These are phyloP conservation scores for Sylvia atricapilla DNA, from an alignment of 2,113 vertebrate genomes.

Conservation along the genomic window DNA sequence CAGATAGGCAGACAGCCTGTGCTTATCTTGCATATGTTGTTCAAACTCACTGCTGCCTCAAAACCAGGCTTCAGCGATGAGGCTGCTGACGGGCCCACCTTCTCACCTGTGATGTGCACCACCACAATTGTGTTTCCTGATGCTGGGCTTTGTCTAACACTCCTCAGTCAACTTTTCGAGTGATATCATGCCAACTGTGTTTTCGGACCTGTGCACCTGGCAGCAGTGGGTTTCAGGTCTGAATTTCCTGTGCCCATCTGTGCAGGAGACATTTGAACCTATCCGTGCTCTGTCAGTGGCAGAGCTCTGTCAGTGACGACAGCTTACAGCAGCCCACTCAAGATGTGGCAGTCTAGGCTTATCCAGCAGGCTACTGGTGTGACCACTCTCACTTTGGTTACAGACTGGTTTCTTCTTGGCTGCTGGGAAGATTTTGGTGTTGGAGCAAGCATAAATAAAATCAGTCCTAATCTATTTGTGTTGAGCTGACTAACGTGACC, in stretches of 20 bases:
- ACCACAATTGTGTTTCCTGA: accelerated
- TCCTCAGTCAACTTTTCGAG: background rate
- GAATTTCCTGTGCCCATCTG: background rate
- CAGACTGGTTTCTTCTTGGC: background rate
- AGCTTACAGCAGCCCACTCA: background rate
- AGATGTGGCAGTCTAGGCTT: background rate
- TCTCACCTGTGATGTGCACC: accelerated
- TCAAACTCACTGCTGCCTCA: background rate
- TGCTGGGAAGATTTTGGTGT: background rate
- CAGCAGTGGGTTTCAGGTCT: background rate
- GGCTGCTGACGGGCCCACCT: accelerated
- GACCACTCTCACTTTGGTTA: background rate
- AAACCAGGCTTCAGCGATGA: background rate
- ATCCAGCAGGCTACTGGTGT: background rate
- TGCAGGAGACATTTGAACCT: background rate
- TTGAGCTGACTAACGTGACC: background rate
- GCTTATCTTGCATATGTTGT: background rate
- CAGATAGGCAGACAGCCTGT: background rate
- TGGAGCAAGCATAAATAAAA: background rate
- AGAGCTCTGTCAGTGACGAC: background rate
- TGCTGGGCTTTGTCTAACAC: background rate
- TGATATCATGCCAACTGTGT: accelerated
- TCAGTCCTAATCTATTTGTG: background rate
- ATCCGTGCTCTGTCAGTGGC: accelerated
- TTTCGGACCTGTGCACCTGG: accelerated